Evolutionary conservation across 2,797 vertebrate genomes (phyloP).

Genomic region (Geotrypetes seraphini): DNA sequence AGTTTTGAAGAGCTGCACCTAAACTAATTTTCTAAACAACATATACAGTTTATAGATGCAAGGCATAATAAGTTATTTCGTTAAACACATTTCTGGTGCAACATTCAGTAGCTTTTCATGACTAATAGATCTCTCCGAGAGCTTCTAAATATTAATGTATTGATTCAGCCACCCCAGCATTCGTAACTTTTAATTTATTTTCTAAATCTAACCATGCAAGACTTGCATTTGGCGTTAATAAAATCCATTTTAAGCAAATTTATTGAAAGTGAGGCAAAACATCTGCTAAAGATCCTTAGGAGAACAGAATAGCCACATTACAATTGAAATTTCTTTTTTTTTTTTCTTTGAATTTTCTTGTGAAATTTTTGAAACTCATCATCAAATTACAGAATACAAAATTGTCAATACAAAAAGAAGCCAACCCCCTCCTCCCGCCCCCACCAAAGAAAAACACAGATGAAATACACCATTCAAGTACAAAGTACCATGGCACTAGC

Average conservation of each 20-base stretch:
- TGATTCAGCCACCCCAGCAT: slow-evolving; percentile 41
- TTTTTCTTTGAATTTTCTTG: no score
- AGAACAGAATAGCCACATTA: no score
- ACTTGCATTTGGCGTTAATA: slow-evolving; percentile 44
- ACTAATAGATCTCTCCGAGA: slow-evolving; percentile 47
- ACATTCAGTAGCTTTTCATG: slow-evolving; percentile 31
- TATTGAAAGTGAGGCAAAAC: slow-evolving; percentile 47
- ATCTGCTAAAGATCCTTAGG: slow-evolving; percentile 51
- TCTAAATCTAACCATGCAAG: slow-evolving; percentile 38
- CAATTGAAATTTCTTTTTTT: no score
- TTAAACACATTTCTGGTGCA: slow-evolving; percentile 33
- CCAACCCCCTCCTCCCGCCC: no score
- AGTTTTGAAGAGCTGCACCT: no score
- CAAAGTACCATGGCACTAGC: no score
- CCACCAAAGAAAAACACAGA: no score
- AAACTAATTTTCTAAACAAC: no score
- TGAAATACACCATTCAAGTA: no score
- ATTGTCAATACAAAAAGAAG: no score
- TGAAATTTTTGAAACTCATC: no score
- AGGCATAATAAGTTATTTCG: slow-evolving; percentile 23
- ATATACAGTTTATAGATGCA: slow-evolving; percentile 14
- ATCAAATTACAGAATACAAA: no score
- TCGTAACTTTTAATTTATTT: slow-evolving; percentile 58
- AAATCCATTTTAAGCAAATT: slow-evolving; percentile 52
- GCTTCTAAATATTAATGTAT: slow-evolving; percentile 53